These are phyloP conservation scores for Menura novaehollandiae DNA, from an alignment of 2,113 vertebrate genomes.

Conservation along the genomic window DNA sequence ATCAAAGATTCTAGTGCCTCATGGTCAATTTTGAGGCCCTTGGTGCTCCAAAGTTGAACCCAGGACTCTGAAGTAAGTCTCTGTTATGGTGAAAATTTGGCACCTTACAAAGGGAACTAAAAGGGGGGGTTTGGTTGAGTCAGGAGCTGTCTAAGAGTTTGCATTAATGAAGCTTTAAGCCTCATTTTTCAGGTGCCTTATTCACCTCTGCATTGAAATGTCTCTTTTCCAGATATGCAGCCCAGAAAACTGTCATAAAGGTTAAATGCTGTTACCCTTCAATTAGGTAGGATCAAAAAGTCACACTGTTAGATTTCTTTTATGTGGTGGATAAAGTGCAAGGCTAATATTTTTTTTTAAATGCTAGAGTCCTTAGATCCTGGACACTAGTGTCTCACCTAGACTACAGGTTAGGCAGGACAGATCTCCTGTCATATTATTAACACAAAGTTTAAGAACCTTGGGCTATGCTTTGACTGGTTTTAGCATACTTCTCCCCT, in stretches of 20 bases:
- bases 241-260: neutral
- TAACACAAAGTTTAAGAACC: neutral
- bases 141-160: neutral
- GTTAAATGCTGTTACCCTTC: neutral
- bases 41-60: neutral
- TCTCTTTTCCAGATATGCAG: neutral
- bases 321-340: neutral
- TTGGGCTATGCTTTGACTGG: neutral
- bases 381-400: neutral
- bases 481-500: neutral
- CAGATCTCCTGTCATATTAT: neutral
- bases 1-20: neutral
- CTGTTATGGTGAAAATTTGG: neutral
- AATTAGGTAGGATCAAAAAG: neutral
- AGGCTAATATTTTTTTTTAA: neutral
- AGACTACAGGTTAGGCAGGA: neutral
- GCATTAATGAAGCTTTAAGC: neutral
- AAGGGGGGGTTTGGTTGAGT: neutral
- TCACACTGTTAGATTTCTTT: neutral
- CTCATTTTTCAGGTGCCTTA: neutral
- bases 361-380: neutral
- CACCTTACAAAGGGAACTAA: neutral
- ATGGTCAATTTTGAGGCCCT: neutral
- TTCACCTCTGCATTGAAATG: neutral
- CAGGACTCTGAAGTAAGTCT: neutral